These are phyloP conservation scores for Drosophila pruinosa DNA, from an alignment of 1,140 invertebrate genomes.

Conservation along the genomic window DNA sequence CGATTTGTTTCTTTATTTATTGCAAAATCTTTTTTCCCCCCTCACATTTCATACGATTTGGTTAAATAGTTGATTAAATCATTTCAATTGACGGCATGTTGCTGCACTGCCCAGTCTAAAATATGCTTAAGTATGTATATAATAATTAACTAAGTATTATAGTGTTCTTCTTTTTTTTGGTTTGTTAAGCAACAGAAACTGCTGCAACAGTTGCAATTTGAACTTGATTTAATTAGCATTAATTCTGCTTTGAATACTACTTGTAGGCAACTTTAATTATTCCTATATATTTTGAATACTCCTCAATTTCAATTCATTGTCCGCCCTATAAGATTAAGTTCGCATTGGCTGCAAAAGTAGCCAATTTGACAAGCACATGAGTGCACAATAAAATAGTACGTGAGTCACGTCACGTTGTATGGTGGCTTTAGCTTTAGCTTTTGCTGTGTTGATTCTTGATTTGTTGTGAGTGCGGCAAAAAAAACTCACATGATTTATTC, in stretches of 20 bases:
- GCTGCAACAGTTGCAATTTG: neutral
- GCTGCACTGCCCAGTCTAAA: neutral
- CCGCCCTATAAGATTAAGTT: neutral
- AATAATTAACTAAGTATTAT: neutral
- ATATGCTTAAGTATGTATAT: neutral
- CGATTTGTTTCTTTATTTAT: neutral
- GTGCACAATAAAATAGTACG: constrained; percentile 5
- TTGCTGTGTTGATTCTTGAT: neutral
- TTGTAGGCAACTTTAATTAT: too few relatives aligned
- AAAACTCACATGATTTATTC: constrained; percentile 41
- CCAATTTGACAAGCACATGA: neutral
- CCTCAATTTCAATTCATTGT: neutral
- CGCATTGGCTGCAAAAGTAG: neutral
- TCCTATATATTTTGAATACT: neutral
- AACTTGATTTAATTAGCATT: too few relatives aligned
- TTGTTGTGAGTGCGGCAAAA: neutral
- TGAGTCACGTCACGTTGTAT: constrained; percentile 31
- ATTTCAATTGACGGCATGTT: neutral
- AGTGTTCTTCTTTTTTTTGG: too few relatives aligned
- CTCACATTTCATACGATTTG: neutral
- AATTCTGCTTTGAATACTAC: too few relatives aligned
- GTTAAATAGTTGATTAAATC: neutral
- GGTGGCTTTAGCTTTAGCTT: neutral
- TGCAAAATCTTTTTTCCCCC: too few relatives aligned
- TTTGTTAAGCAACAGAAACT: too few relatives aligned